These are phyloP conservation scores for Oreocharis arfaki DNA, from an alignment of 2,113 vertebrate species.

Conservation along the genomic window DNA sequence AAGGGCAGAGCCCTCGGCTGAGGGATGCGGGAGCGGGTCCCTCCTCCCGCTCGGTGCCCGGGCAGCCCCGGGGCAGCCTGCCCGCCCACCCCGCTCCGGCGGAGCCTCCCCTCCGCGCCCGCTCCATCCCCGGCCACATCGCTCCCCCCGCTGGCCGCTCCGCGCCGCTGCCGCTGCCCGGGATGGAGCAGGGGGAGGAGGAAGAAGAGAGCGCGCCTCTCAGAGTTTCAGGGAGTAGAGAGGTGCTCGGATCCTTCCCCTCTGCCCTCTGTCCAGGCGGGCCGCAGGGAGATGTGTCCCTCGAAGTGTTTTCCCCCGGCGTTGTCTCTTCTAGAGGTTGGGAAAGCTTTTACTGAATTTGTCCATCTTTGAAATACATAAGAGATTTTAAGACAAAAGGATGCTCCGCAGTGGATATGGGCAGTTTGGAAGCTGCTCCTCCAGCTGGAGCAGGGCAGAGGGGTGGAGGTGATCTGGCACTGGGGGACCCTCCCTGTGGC, in stretches of 20 bases:
- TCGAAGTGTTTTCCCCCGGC: background rate
- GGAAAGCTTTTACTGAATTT: background rate
- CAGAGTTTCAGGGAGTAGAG: accelerated
- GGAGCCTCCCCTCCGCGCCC: background rate
- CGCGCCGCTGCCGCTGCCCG: background rate
- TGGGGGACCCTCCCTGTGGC: background rate
- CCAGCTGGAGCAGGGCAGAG: background rate
- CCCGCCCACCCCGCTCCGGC: background rate
- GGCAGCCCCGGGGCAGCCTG: background rate
- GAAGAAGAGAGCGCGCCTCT: background rate
- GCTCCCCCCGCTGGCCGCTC: constrained; percentile 25
- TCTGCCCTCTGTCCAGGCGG: too few relatives aligned
- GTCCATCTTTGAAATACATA: accelerated
- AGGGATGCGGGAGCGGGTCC: background rate
- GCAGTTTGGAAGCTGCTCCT: background rate
- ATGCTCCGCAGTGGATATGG: accelerated
- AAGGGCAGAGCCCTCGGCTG: background rate
- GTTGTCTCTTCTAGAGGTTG: background rate
- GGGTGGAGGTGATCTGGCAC: background rate
- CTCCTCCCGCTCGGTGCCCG: background rate
- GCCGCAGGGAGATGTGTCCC: too few relatives aligned
- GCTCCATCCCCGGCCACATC: background rate
- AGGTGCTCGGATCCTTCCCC: too few relatives aligned
- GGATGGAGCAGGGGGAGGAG: background rate
- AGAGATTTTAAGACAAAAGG: background rate